These are phyloP conservation scores for Apotomis betuletana DNA, from an alignment of 2,888 invertebrate genomes.

Conservation along the genomic window DNA sequence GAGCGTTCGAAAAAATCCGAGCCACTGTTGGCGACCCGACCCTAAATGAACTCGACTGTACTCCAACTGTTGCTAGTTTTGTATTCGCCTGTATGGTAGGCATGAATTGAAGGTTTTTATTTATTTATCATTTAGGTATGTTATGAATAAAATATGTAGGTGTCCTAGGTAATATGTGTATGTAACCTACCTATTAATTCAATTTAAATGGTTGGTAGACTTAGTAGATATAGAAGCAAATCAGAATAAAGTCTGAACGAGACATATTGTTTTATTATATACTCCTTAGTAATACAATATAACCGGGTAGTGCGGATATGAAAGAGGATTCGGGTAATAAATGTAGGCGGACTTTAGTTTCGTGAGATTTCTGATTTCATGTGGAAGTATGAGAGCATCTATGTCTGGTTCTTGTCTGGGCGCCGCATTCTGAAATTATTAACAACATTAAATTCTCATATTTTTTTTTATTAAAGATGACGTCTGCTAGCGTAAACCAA, in stretches of 20 bases:
- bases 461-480: too few relatives aligned
- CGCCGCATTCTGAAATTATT: conserved; percentile 11
- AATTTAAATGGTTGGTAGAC: not conserved
- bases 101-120: too few relatives aligned
- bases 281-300: conserved; percentile 61
- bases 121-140: too few relatives aligned
- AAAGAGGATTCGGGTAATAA: conserved; percentile 71
- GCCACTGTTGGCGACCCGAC: too few relatives aligned
- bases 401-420: not conserved
- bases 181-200: not conserved
- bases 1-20: too few relatives aligned
- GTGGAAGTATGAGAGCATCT: conserved; percentile 51
- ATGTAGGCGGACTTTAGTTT: conserved; percentile 59
- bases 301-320: conserved; percentile 73
- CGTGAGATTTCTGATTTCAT: conserved; percentile 59
- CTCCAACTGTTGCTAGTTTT: too few relatives aligned
- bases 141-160: too few relatives aligned
- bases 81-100: too few relatives aligned
- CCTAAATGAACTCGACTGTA: too few relatives aligned
- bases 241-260: conserved; percentile 61
- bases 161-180: too few relatives aligned
- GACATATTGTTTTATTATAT: conserved; percentile 42
- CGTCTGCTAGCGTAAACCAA: too few relatives aligned
- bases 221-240: conserved; percentile 48
- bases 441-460: not conserved